Evolutionary conservation across 2,888 invertebrate species (phyloP).

Genomic region (Ophioninae sp.): DNA sequence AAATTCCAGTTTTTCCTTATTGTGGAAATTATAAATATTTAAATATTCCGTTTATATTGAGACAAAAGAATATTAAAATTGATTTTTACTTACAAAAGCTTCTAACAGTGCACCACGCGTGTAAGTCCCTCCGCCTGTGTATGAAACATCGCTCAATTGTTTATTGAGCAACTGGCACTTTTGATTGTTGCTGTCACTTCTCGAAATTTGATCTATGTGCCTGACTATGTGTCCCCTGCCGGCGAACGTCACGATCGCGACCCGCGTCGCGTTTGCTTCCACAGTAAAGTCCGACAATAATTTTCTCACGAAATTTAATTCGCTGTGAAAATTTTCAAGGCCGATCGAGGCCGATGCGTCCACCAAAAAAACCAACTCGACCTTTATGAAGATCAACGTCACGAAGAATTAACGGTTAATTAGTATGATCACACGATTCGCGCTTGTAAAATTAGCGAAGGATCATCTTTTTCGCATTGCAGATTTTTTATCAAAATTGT

Average conservation of each 20-base stretch:
- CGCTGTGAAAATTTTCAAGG: conserved; percentile 85
- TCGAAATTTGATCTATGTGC: conserved; percentile 85
- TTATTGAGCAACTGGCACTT: conserved; percentile 86
- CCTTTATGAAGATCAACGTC: conserved; percentile 66
- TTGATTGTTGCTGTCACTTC: conserved; percentile 82
- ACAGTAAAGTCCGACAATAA: conserved; percentile 86
- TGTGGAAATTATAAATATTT: no score
- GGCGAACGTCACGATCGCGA: conserved; percentile 86
- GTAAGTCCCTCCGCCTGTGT: conserved; percentile 86
- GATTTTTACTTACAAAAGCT: conserved; percentile 82
- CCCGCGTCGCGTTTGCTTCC: conserved; percentile 84
- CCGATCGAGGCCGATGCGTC: conserved; percentile 88
- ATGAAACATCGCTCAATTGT: conserved; percentile 84
- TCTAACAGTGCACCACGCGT: conserved; percentile 86
- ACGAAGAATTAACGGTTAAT: neutral
- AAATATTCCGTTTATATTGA: no score
- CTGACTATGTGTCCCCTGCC: conserved; percentile 83
- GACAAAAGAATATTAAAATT: no score
- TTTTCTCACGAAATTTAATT: conserved; percentile 86
- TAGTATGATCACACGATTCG: neutral
- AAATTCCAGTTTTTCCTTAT: neutral
- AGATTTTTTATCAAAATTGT: neutral
- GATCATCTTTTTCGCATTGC: neutral
- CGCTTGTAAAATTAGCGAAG: neutral
- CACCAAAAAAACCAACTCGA: conserved; percentile 86